Conservation (phyloP, 2,797 vertebrate species). For the Sebastolobus alascanus region DNA sequence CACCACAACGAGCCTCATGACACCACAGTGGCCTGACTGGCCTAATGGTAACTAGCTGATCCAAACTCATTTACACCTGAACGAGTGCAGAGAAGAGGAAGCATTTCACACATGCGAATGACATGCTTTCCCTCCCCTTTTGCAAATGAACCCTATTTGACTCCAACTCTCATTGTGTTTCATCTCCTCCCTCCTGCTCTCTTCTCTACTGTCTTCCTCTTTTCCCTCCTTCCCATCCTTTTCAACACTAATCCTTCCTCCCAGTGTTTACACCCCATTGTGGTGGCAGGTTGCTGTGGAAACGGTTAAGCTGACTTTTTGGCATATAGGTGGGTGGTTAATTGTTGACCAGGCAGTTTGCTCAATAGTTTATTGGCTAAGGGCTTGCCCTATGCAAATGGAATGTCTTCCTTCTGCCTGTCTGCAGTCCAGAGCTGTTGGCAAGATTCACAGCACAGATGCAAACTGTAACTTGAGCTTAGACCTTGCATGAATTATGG, state of each 20-base stretch:
- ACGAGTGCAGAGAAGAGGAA: slow-evolving; percentile 20
- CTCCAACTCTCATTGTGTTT: slow-evolving; percentile 48
- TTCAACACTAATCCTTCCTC: slow-evolving; percentile 44
- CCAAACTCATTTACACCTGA: slow-evolving; percentile 43
- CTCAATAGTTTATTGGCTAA: slow-evolving; percentile 13
- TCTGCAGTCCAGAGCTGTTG: slow-evolving; percentile 1
- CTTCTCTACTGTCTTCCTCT: slow-evolving; percentile 2
- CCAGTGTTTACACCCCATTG: slow-evolving; percentile 41
- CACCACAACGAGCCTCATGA: neutral
- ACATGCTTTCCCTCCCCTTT: slow-evolving; percentile 11
- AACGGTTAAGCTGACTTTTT: slow-evolving; percentile 41
- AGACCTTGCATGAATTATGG: neutral
- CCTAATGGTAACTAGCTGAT: slow-evolving; percentile 17
- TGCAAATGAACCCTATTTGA: slow-evolving; percentile 57
- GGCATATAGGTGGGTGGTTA: slow-evolving; percentile 36
- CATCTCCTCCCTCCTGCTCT: slow-evolving; percentile 30
- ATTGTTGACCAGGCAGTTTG: slow-evolving; percentile 49
- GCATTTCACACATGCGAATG: slow-evolving; percentile 12
- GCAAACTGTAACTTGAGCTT: slow-evolving; percentile 11
- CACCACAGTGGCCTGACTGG: neutral
- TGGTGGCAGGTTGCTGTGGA: slow-evolving; percentile 63
- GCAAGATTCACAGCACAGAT: slow-evolving; percentile 6
- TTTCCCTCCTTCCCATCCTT: slow-evolving; percentile 1
- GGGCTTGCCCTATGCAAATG: slow-evolving; percentile 22
- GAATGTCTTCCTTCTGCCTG: slow-evolving; percentile 2